These are phyloP conservation scores for Acanthurus tractus DNA, from an alignment of 2,797 vertebrate species.

Conservation along the genomic window DNA sequence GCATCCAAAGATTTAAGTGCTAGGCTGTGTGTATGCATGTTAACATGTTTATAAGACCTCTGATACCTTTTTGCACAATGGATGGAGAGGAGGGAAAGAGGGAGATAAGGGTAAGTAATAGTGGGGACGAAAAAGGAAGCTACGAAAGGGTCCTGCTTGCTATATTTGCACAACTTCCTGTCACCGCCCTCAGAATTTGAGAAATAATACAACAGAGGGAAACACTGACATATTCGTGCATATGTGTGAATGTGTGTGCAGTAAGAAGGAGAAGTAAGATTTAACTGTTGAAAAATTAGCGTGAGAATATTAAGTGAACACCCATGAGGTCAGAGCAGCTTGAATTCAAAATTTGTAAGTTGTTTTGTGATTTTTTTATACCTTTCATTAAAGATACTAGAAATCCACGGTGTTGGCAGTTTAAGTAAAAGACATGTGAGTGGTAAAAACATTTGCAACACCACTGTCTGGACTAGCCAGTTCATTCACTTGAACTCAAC, in stretches of 20 bases:
- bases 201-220: conserved; percentile 56
- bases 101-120: conserved; percentile 58
- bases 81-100: conserved; percentile 60
- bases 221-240: neutral
- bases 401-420: neutral
- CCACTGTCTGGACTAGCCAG: neutral
- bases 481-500: neutral
- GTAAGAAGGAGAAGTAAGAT: conserved; percentile 29
- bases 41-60: conserved; percentile 54
- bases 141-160: conserved; percentile 70
- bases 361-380: conserved; percentile 1
- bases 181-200: conserved; percentile 60
- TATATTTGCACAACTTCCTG: conserved; percentile 80
- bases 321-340: neutral
- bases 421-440: neutral
- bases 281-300: conserved; percentile 21
- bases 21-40: neutral
- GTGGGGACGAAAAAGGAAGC: conserved; percentile 67
- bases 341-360: neutral
- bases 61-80: conserved; percentile 67
- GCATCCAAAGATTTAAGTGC: neutral
- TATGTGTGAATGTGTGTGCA: neutral
- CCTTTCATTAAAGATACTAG: neutral
- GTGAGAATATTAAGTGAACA: conserved; percentile 12
- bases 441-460: conserved; percentile 13